Evolutionary conservation across 2,113 vertebrate species (phyloP), one percentile per base, ranked within the genome.

Genomic region (Laticauda colubrina): DNA sequence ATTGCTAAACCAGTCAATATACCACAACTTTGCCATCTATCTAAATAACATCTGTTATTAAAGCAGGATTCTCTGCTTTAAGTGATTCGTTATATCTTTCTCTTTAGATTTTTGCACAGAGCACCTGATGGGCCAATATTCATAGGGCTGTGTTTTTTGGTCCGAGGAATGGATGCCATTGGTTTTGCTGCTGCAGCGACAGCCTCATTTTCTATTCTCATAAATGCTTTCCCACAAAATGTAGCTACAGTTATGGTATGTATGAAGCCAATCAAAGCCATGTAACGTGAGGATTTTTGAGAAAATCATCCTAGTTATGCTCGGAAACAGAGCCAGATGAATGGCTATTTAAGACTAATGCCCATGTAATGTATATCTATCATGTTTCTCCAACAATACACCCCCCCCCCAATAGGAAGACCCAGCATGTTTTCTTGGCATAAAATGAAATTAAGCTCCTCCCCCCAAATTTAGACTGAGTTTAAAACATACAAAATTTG

Each of bases 161-260:
- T 99, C 95, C 97, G 99, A 96, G 97, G 98, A 26, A 20, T 98
- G 10, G 99, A 99, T 90, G 99, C 99, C 2, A 23, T 99, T 43
- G 97, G 99, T 54, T 99, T 99, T 93, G 96, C 98, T 2, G 98
- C 97, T 43, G 98, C 98, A 0, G 97, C 97, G 75, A 99, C 98
- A 0, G 98, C 99, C 0, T 98, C 99, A 0, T 99, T 98, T 94
- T 98, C 99, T 8, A 97, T 99, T 48, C 98, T 98, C 2, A 98
- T 98, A 39, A 97, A 99, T 94, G 97, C 98, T 59, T 99, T 99
- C 96, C 99, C 99, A 43, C 97, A 97, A 96, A 99, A 98, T 91
- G 98, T 99, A 96, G 99, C 98, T 2, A 99, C 99, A 94, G 98
- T 99, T 81, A 0, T 99, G 98, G 99, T 99, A 98, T 97, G 98